Evolutionary conservation across 2,113 vertebrate species (phyloP).

Genomic region (Nannobrachium achirus): DNA sequence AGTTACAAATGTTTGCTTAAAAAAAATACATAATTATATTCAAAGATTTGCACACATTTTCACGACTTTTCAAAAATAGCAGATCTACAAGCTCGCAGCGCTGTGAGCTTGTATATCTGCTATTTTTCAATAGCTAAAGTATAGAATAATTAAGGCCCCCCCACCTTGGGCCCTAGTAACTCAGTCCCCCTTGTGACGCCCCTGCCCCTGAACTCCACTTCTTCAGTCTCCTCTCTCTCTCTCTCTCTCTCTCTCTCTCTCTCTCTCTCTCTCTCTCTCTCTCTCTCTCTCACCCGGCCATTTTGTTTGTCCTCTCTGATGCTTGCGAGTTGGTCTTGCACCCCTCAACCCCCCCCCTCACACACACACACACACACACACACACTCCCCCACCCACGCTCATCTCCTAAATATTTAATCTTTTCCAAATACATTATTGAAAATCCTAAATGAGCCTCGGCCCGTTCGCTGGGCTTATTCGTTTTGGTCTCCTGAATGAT

Average conservation of each 20-base stretch:
- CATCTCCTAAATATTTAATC: conserved; percentile 75
- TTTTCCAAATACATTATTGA: conserved; percentile 78
- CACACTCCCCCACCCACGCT: conserved; percentile 22
- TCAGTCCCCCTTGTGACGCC: no score
- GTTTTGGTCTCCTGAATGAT: conserved; percentile 70
- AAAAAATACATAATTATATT: no score
- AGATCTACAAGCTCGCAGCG: no score
- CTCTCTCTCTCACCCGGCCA: conserved; percentile 24
- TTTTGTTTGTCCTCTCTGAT: conserved; percentile 68
- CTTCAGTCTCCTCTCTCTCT: neutral
- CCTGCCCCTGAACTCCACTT: conserved; percentile 5
- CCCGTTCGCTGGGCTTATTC: conserved; percentile 58
- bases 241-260: neutral
- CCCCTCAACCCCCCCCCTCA: neutral
- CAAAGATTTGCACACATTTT: no score
- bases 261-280: neutral
- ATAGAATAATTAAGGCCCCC: no score
- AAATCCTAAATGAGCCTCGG: conserved; percentile 66
- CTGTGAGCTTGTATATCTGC: no score
- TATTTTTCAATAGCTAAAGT: no score
- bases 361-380: no score
- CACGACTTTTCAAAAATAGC: no score
- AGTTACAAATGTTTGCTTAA: no score
- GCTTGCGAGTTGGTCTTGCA: conserved; percentile 45
- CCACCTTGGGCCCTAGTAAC: no score